Percentiles rank a stretch among this genome's conserved stretches.
Conservation (phyloP, 1,140 invertebrate species). For the Calycopis cecrops region DNA sequence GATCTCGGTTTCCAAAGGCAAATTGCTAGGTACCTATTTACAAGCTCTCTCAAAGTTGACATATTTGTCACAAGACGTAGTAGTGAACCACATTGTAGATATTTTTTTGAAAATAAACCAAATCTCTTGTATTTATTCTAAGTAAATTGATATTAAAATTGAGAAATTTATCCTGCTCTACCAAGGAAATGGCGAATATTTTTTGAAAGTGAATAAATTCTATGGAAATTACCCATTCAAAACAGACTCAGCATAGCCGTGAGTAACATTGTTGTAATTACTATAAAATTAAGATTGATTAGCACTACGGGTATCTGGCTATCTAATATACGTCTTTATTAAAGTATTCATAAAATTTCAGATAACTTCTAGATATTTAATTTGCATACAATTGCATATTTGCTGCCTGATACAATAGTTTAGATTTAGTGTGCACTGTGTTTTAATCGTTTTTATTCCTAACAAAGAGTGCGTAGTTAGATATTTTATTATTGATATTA, state of each 20-base stretch:
- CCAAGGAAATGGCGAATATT: constrained; percentile 40
- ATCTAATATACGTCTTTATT: constrained; percentile 38
- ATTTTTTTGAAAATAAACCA: constrained; percentile 9
- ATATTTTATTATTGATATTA: not conserved
- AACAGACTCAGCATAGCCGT: constrained; percentile 48
- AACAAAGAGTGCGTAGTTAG: constrained; percentile 9
- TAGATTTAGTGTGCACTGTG: constrained; percentile 17
- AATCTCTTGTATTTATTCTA: not conserved
- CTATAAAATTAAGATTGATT: not conserved
- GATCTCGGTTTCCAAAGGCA: not conserved
- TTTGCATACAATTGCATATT: constrained; percentile 64
- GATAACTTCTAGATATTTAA: constrained; percentile 54
- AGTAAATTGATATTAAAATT: not conserved
- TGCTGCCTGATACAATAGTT: constrained; percentile 36
- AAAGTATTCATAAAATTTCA: constrained; percentile 49
- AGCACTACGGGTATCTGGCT: constrained; percentile 6
- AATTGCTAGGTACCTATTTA: constrained; percentile 3
- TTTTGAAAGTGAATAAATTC: constrained; percentile 42
- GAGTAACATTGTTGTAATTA: constrained; percentile 33
- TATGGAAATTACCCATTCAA: constrained; percentile 55
- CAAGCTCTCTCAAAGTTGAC: not conserved
- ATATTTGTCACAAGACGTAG: constrained; percentile 8
- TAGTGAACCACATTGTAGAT: constrained; percentile 15
- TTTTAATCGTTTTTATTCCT: constrained; percentile 1
- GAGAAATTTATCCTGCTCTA: constrained; percentile 14